These are phyloP conservation scores for Sinodicranocentrus sp. DNA, from an alignment of 2,888 invertebrate genomes.

Conservation along the genomic window DNA sequence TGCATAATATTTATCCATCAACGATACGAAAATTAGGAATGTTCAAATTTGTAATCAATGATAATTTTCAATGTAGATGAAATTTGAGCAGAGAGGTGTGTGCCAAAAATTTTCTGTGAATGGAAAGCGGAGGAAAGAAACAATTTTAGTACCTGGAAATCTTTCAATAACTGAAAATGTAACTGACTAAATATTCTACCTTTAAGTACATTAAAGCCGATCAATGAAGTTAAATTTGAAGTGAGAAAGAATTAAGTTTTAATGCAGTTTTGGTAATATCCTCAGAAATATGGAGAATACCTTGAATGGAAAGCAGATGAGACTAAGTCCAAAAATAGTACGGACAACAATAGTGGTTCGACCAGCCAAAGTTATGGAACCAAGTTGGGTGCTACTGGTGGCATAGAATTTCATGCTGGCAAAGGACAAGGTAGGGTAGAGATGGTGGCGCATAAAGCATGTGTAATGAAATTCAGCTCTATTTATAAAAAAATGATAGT, in stretches of 20 bases:
- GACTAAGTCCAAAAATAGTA: constrained; percentile 75
- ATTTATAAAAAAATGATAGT: neutral
- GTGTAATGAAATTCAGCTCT: too few species aligned
- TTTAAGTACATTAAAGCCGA: too few species aligned
- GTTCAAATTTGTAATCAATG: neutral
- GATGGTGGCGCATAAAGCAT: too few species aligned
- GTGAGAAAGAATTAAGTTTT: too few species aligned
- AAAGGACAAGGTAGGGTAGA: constrained; percentile 69
- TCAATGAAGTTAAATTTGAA: too few species aligned
- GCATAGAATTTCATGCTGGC: constrained; percentile 73
- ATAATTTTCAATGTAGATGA: constrained; percentile 65
- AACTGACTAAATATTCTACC: too few species aligned
- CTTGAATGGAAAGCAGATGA: constrained; percentile 92
- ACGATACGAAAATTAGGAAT: neutral
- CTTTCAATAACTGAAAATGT: constrained; percentile 76
- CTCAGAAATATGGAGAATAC: constrained; percentile 81
- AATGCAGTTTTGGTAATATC: too few species aligned
- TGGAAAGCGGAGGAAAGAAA: constrained; percentile 69
- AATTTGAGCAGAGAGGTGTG: constrained; percentile 75
- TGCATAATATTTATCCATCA: too few species aligned
- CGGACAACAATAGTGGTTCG: too few species aligned
- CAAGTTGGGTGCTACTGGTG: constrained; percentile 64
- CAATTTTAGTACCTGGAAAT: constrained; percentile 73
- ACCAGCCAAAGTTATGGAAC: constrained; percentile 29
- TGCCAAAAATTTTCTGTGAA: constrained; percentile 73